Percentiles rank a stretch among this genome's conserved stretches.
Conservation (phyloP, 2,888 invertebrate genomes). For the Eristalis intricaria region DNA sequence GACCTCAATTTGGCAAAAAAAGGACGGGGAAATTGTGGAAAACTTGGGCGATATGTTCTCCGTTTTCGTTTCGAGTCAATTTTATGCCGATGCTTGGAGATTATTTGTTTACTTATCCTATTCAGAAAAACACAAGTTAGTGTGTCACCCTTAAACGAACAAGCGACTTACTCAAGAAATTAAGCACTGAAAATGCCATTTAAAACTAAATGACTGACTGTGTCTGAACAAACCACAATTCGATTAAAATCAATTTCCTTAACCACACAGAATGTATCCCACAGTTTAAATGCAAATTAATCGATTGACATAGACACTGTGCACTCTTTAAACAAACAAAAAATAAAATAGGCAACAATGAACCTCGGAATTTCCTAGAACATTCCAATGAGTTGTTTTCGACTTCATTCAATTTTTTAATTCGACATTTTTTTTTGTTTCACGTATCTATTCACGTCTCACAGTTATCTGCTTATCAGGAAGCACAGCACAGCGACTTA, state of each 20-base stretch:
- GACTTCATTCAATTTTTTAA: conserved; percentile 15
- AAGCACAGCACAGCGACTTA: conserved; percentile 10
- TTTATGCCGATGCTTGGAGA: too few relatives aligned
- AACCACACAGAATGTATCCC: background rate
- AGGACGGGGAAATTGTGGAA: too few relatives aligned
- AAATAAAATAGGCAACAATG: background rate
- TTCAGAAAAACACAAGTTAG: too few relatives aligned
- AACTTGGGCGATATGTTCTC: too few relatives aligned
- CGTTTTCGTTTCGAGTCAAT: too few relatives aligned
- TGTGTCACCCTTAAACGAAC: too few relatives aligned
- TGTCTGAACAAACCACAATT: background rate
- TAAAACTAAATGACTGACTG: too few relatives aligned
- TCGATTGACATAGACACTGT: background rate
- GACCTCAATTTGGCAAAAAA: too few relatives aligned
- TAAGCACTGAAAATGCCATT: too few relatives aligned
- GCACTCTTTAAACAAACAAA: background rate
- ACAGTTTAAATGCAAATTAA: background rate
- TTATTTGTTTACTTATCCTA: too few relatives aligned
- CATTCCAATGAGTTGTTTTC: conserved; percentile 14
- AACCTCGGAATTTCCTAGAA: conserved; percentile 33
- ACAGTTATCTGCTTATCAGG: conserved; percentile 55
- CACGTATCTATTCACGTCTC: background rate
- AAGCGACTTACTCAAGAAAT: too few relatives aligned
- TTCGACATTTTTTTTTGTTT: background rate
- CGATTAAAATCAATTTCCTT: background rate